Base-by-base conservation (phyloP, 2,888 invertebrate genomes). In the Dryococelus australis region DNA sequence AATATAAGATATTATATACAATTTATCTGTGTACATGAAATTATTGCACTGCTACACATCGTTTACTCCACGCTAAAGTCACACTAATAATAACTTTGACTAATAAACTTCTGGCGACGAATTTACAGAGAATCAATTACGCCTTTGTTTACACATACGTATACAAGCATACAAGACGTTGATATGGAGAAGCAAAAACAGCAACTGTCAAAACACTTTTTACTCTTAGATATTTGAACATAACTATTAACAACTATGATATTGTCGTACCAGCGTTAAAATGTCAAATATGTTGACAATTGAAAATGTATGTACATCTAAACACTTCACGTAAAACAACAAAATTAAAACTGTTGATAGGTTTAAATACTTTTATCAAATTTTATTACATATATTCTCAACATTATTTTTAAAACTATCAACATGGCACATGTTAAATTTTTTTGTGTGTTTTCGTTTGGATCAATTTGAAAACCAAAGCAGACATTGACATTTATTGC, bases 21-120 rank as follows among this genome's bases (percentile, higher is more conserved):
- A 27, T 28, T 20, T 35, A 28, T 43, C 43, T 83, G 83, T 87
- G 27, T 87, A 86, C 86, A 86, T 78, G 78, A 86, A 84, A 87
- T 88, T 88, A 88, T 88, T 88, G 88, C 88, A 85, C 80, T 83
- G 85, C 88, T 88, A 88, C 88, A 88, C 88, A 87, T 88, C 28
- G 53, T 78, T 81, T 83, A 53, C 85, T 35, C 85, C 43, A 87
- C 85, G 86, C 87, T 88, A 88, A 84, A 43, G 86, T 43, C 43
- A 84, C 51, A 85, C 43, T 84, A 51, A n/a, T 65, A 43, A 81
- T 85, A 65, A 24, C 20, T 47, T 53, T 87, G 28, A 43, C 20
- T 35, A 78, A 85, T 88, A 81, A 85, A 78, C 35, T 65, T 84
- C 28, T 87, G 65, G 47, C 53, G 35, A 81, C 84, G 85, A 78